Conservation (phyloP, 2,888 invertebrate genomes). For the Eupithecia centaureata region DNA sequence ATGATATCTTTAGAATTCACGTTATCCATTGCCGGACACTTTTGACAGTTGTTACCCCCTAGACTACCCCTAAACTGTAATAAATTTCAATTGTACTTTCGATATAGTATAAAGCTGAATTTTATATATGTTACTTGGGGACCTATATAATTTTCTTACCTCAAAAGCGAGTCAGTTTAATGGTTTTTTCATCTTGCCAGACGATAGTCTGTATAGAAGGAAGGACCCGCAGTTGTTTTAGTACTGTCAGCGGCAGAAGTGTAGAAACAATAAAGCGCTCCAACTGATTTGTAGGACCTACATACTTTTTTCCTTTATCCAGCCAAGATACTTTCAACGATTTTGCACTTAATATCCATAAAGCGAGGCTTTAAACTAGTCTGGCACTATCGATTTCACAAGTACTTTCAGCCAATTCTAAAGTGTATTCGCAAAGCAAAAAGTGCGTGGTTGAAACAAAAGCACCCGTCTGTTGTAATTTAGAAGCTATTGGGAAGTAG, state of each 20-base stretch:
- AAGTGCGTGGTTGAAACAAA: constrained; percentile 5
- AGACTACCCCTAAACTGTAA: too few relatives aligned
- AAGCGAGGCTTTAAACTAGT: not conserved
- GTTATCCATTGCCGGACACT: too few relatives aligned
- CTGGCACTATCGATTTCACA: constrained; percentile 3
- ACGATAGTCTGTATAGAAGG: not conserved
- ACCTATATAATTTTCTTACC: too few relatives aligned
- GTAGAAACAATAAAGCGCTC: not conserved
- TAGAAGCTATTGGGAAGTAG: not conserved
- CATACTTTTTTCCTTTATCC: not conserved
- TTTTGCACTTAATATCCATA: not conserved
- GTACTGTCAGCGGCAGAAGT: constrained; percentile 1
- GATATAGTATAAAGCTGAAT: too few relatives aligned
- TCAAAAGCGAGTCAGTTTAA: too few relatives aligned
- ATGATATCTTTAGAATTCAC: too few relatives aligned
- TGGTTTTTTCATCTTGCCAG: too few relatives aligned
- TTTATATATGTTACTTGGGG: too few relatives aligned
- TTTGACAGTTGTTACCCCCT: too few relatives aligned
- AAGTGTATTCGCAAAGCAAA: constrained; percentile 1
- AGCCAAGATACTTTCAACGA: not conserved
- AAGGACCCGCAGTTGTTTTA: not conserved
- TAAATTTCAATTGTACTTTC: too few relatives aligned
- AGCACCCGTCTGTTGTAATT: not conserved
- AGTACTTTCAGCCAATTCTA: not conserved
- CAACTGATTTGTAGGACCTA: not conserved